Percentiles rank a stretch among this genome's conserved stretches.
Evolutionary conservation across 2,888 invertebrate genomes (phyloP).

Genomic region (Rhingia campestris): DNA sequence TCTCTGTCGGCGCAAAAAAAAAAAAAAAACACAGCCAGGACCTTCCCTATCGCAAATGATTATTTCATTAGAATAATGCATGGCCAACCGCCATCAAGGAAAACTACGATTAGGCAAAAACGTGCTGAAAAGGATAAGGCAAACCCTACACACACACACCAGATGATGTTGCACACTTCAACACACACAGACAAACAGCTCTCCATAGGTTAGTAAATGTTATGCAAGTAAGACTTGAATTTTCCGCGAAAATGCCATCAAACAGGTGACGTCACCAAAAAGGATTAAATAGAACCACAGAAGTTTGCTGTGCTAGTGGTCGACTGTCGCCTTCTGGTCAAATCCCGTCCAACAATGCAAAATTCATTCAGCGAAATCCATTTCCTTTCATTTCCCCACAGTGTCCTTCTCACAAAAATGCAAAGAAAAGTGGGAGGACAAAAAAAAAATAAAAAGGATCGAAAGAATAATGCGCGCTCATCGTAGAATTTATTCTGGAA

Average conservation of each 20-base stretch:
- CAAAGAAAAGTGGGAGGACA: conserved; percentile 1
- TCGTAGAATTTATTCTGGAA: conserved; percentile 51
- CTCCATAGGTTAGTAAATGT: neutral
- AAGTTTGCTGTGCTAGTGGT: neutral
- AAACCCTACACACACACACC: conserved; percentile 27
- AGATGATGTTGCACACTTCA: conserved; percentile 31
- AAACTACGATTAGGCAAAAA: conserved; percentile 19
- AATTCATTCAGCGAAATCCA: conserved; percentile 50
- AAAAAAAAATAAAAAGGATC: neutral
- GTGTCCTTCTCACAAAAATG: conserved; percentile 25
- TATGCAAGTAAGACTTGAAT: neutral
- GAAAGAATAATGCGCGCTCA: conserved; percentile 63
- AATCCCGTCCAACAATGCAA: conserved; percentile 41
- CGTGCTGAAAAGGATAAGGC: conserved; percentile 60
- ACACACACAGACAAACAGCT: neutral
- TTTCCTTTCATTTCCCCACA: conserved; percentile 38
- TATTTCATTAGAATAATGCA: conserved; percentile 59
- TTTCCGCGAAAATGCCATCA: neutral
- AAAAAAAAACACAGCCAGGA: neutral
- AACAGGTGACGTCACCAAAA: conserved; percentile 28
- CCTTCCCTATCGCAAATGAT: conserved; percentile 28
- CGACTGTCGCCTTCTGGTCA: conserved; percentile 9
- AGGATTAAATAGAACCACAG: neutral
- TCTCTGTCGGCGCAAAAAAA: neutral
- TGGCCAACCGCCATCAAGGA: conserved; percentile 7